phyloP scores from a whole-genome alignment of 2,113 vertebrate species.

The Sebastes fasciatus region DNA sequence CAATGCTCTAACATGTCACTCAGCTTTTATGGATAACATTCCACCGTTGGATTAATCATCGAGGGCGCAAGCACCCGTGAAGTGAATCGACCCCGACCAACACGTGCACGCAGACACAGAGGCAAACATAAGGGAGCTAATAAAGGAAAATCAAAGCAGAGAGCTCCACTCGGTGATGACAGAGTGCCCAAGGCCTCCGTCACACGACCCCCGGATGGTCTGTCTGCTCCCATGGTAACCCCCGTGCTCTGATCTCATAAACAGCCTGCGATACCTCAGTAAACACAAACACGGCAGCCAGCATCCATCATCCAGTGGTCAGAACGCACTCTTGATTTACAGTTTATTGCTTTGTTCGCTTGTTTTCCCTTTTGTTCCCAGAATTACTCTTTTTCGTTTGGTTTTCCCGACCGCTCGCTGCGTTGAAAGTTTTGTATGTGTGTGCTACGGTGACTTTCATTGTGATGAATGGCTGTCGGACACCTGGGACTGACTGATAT shows the following conservation, averaged over 20 bases:
- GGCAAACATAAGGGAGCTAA: slow-evolving; percentile 61
- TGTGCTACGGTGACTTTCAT: slow-evolving; percentile 26
- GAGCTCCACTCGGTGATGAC: slow-evolving; percentile 63
- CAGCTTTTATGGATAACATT: slow-evolving; percentile 68
- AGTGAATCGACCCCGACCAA: slow-evolving; percentile 22
- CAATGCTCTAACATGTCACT: slow-evolving; percentile 47
- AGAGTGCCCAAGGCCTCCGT: slow-evolving; percentile 58
- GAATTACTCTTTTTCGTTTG: slow-evolving; percentile 61
- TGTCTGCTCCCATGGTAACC: slow-evolving; percentile 76
- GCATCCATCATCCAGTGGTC: slow-evolving; percentile 64
- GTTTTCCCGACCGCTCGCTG: slow-evolving; percentile 43
- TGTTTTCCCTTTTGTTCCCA: slow-evolving; percentile 55
- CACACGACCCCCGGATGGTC: slow-evolving; percentile 57
- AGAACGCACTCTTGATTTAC: slow-evolving; percentile 66
- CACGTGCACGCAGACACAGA: slow-evolving; percentile 31
- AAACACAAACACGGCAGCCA: slow-evolving; percentile 67
- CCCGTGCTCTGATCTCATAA: slow-evolving; percentile 52
- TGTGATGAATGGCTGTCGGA: slow-evolving; percentile 21
- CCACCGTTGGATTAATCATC: slow-evolving; percentile 68
- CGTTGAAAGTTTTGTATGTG: slow-evolving; percentile 53
- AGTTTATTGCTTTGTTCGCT: slow-evolving; percentile 52
- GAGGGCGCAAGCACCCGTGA: slow-evolving; percentile 53
- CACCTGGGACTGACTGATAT: slow-evolving; percentile 41
- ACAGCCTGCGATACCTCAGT: slow-evolving; percentile 51
- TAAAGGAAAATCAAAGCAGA: slow-evolving; percentile 75